phyloP scores from a whole-genome alignment of 1,140 invertebrate genomes.

The Drosophila arizonae region DNA sequence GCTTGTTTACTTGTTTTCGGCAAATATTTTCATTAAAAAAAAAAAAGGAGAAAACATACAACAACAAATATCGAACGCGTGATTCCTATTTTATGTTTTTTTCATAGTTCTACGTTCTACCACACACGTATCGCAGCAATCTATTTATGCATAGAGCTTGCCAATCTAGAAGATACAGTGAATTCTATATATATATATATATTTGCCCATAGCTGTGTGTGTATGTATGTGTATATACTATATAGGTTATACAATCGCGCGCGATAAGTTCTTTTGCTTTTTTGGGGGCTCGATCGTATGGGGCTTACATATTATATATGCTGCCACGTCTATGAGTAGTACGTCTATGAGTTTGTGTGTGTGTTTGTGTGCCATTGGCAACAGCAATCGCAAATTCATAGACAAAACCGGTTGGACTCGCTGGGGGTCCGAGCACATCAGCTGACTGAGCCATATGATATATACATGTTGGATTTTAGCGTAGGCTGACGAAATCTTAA shows the following conservation, averaged over 20 bases:
- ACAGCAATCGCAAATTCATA: slow-evolving; percentile 53
- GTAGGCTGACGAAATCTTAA: slow-evolving; percentile 45
- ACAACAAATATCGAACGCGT: slow-evolving; percentile 50
- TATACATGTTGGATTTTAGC: slow-evolving; percentile 12
- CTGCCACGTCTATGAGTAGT: slow-evolving; percentile 54
- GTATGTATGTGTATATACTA: background rate
- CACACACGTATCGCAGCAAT: slow-evolving; percentile 19
- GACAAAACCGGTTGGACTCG: slow-evolving; percentile 54
- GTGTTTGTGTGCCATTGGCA: slow-evolving; percentile 53
- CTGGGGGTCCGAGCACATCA: slow-evolving; percentile 30
- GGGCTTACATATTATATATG: slow-evolving; percentile 7
- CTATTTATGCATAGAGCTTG: slow-evolving; percentile 29
- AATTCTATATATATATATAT: background rate
- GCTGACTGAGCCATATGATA: slow-evolving; percentile 76
- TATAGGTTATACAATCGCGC: slow-evolving; percentile 59
- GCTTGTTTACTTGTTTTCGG: slow-evolving; percentile 14
- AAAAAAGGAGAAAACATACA: background rate
- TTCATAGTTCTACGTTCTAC: background rate
- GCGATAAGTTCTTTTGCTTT: slow-evolving; percentile 62
- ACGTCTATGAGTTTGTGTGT: background rate
- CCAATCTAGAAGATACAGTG: background rate
- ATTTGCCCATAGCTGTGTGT: background rate
- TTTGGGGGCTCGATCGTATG: slow-evolving; percentile 72
- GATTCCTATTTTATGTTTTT: slow-evolving; percentile 16
- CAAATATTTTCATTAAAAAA: background rate